phyloP scores from a whole-genome alignment of 2,113 vertebrate species.

The Octodon degus region DNA sequence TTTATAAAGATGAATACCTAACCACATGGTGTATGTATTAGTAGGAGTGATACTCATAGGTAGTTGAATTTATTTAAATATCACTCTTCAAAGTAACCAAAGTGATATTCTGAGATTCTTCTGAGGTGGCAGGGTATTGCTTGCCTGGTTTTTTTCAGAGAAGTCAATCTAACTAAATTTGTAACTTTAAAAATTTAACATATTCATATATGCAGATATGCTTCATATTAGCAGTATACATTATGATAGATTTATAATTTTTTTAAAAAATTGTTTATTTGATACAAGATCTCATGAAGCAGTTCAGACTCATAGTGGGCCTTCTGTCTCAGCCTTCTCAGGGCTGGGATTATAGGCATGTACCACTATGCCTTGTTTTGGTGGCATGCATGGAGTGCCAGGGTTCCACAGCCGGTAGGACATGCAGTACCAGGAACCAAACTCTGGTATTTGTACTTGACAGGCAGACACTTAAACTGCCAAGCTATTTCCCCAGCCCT shows the following conservation, averaged over 20 bases:
- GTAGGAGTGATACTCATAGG: neutral
- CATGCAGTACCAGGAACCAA: no score
- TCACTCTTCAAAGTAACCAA: neutral
- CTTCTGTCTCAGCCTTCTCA: no score
- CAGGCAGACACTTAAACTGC: no score
- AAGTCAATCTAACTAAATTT: neutral
- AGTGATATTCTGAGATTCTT: neutral
- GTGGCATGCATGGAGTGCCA: no score
- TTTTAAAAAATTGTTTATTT: no score
- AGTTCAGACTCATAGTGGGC: no score
- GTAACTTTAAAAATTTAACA: neutral
- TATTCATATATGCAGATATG: neutral
- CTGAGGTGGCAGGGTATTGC: neutral
- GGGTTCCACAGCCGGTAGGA: no score
- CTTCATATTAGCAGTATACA: neutral
- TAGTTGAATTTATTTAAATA: neutral
- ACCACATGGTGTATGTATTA: neutral
- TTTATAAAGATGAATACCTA: neutral
- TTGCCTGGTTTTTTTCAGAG: conserved; percentile 11
- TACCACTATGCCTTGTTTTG: no score
- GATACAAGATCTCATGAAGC: no score
- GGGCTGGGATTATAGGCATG: no score
- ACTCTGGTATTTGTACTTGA: no score
- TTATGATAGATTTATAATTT: neutral
- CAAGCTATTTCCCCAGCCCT: no score